Base-by-base conservation (phyloP, 1,140 invertebrate genomes). In the Heliconius melpomene region DNA sequence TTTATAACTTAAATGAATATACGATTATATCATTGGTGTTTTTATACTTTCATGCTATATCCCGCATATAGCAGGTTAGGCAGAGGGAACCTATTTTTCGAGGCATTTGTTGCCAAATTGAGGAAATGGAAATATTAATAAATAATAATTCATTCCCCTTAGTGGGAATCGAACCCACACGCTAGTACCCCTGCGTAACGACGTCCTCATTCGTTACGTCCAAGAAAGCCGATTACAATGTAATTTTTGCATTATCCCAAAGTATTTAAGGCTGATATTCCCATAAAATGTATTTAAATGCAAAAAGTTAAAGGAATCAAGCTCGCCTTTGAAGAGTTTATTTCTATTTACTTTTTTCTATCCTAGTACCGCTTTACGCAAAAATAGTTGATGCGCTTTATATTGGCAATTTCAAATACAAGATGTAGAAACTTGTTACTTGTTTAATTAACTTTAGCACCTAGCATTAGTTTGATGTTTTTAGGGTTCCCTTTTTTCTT, bases 301-400 rank as follows among this genome's bases (percentile, higher is more conserved):
- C 88, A 88, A 89, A 89, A 89, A 89, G 86, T 85, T 86, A 85
- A 82, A 84, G 86, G 88, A 89, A 89, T 89, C 86, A 90, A 83
- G 85, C 84, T 89, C 85, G 88, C 88, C 85, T 87, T 87, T 84
- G 82, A 82, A 84, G 78, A 84, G 81, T 88, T 87, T 88, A 86
- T 88, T 70, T 87, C 85, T 90, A 90, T 90, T 90, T 90, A 86
- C 79, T 81, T 38, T 80, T 80, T 81, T 74, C 83, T 77, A 85
- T 84, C 79, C 81, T 79, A 84, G 83, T 84, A 84, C 79, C 82
- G 74, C 83, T 86, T 75, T 75, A 66, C 82, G 81, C 79, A 80
- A 85, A 66, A 26, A 84, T 86, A 87, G 80, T 85, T 70, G 57
- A 74, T 57, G 78, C 79, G 72, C 80, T 60, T 77, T 81, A 82